Evolutionary conservation across 2,113 vertebrate species (phyloP).

Genomic region (Talpa occidentalis): DNA sequence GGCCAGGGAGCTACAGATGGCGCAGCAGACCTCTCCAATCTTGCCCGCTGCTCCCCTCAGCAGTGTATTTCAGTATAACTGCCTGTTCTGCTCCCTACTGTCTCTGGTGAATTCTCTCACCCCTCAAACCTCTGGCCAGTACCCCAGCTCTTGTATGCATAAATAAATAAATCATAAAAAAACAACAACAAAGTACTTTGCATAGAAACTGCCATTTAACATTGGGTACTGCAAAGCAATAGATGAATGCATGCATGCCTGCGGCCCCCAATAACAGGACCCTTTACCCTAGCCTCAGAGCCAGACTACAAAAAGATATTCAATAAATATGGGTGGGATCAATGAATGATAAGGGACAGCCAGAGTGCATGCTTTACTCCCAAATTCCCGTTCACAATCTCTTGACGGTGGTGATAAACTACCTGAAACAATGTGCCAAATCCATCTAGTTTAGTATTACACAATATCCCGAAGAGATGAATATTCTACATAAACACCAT

Average conservation of each 20-base stretch:
- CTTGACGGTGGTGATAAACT: neutral
- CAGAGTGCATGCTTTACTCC: conserved; percentile 1
- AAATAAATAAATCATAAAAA: no score
- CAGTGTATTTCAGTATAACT: no score
- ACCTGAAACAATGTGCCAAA: neutral
- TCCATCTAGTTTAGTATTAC: neutral
- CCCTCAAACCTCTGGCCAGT: no score
- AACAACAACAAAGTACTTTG: neutral
- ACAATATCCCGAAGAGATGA: neutral
- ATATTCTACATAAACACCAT: conserved; percentile 3
- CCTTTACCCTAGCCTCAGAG: neutral
- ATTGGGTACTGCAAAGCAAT: neutral
- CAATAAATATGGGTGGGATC: neutral
- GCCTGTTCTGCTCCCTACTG: no score
- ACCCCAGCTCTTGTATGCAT: no score
- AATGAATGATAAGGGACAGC: neutral
- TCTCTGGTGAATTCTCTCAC: no score
- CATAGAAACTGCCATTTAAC: neutral
- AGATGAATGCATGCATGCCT: neutral
- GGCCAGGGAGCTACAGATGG: no score
- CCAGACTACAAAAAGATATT: neutral
- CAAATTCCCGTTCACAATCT: conserved; percentile 25
- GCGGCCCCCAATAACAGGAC: neutral
- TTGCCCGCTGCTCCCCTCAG: no score
- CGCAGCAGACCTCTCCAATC: no score